Conservation (phyloP, 2,797 vertebrate species). For the Hylomyscus alleni region DNA sequence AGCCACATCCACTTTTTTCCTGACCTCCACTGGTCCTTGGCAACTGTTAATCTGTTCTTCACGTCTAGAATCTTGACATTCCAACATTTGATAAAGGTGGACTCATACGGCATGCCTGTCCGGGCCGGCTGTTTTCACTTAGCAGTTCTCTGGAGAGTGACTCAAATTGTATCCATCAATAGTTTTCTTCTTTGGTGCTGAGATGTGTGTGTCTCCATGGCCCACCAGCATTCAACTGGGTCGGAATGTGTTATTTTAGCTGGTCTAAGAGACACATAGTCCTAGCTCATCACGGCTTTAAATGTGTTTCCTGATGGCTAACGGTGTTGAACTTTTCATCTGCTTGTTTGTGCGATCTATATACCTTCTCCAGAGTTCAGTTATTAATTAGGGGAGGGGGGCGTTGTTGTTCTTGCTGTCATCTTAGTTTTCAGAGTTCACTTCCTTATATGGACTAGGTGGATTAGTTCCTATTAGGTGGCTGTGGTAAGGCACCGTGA, state of each 20-base stretch:
- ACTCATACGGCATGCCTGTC: background rate
- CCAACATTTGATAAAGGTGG: background rate
- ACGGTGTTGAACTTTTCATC: background rate
- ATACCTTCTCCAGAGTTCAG: background rate
- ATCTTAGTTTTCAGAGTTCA: background rate
- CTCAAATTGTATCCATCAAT: no score
- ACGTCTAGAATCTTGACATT: background rate
- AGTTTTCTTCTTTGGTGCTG: background rate
- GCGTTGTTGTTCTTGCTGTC: background rate
- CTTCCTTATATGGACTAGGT: background rate
- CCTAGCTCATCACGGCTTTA: background rate
- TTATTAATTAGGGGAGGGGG: background rate
- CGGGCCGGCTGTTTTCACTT: background rate
- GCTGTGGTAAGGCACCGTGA: background rate
- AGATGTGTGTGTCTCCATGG: background rate
- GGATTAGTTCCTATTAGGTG: background rate
- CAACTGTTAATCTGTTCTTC: background rate
- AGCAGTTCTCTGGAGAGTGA: background rate
- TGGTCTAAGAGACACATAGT: background rate
- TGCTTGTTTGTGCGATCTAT: background rate
- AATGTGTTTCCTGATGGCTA: background rate
- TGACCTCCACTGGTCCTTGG: background rate
- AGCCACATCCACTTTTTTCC: background rate
- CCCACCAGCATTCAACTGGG: background rate
- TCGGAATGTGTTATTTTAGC: background rate